Conservation (phyloP, 2,113 vertebrate species). For the Cyprinus carpio region DNA sequence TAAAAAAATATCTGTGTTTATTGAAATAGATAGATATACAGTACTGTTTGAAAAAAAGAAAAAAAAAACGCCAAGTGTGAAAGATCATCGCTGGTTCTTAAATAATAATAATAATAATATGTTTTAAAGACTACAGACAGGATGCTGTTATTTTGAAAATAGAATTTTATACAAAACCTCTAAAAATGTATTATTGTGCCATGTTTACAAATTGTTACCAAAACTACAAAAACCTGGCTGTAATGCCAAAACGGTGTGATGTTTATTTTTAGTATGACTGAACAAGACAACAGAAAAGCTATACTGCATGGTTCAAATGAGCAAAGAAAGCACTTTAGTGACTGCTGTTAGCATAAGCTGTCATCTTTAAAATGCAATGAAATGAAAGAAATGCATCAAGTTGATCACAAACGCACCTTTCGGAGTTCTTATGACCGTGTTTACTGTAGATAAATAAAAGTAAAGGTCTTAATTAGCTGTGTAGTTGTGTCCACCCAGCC, state of each 20-base stretch:
- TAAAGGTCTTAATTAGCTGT: neutral
- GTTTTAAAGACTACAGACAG: neutral
- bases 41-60: too few relatives aligned
- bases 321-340: conserved; percentile 1
- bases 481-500: neutral
- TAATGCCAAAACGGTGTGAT: neutral
- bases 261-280: too few relatives aligned
- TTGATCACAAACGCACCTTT: conserved; percentile 23
- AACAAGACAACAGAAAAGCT: neutral
- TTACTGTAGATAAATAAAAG: conserved; percentile 8
- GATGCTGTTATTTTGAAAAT: neutral
- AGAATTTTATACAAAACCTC: neutral
- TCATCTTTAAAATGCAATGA: neutral
- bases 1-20: too few relatives aligned
- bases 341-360: neutral
- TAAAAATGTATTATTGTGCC: neutral
- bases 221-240: neutral
- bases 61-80: neutral
- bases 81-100: neutral
- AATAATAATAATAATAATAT: neutral
- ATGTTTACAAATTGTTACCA: neutral
- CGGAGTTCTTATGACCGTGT: neutral
- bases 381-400: neutral
- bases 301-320: neutral
- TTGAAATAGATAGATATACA: too few relatives aligned